Percentiles rank a stretch among this genome's conserved stretches.
Conservation (phyloP, 2,797 vertebrate species). For the Esox masquinongy region DNA sequence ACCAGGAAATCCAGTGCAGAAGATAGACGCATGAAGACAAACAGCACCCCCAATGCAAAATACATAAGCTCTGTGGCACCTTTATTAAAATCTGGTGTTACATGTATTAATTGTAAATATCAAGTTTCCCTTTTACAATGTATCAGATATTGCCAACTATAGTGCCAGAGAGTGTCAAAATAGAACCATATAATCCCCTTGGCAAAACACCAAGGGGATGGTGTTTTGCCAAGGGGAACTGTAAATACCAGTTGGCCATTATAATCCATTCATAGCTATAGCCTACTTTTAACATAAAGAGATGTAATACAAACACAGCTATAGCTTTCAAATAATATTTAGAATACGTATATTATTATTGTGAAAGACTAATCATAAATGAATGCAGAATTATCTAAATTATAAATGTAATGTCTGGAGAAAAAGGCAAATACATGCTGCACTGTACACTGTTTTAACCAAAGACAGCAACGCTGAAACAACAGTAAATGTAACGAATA, state of each 20-base stretch:
- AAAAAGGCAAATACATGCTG: not conserved
- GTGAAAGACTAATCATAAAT: not conserved
- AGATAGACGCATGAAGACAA: not conserved
- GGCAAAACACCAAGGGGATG: too few species aligned
- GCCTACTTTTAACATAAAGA: not conserved
- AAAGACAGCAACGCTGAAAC: not conserved
- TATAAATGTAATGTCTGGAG: not conserved
- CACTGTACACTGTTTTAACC: not conserved
- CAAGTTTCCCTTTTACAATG: not conserved
- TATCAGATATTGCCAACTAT: not conserved
- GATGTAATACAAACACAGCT: not conserved
- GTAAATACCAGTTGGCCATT: not conserved
- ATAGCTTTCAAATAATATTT: not conserved
- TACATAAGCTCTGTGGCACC: not conserved
- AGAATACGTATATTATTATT: not conserved
- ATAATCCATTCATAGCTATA: not conserved
- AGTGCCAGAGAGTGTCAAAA: not conserved
- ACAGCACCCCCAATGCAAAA: not conserved
- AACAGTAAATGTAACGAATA: not conserved
- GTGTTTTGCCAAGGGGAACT: too few species aligned
- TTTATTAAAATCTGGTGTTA: not conserved
- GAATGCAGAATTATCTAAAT: not conserved
- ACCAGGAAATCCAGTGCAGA: conserved; percentile 21
- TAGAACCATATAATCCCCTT: not conserved
- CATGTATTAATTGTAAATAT: not conserved